Base-by-base conservation (phyloP, 2,797 vertebrate genomes). In the Sebastes diaconus region DNA sequence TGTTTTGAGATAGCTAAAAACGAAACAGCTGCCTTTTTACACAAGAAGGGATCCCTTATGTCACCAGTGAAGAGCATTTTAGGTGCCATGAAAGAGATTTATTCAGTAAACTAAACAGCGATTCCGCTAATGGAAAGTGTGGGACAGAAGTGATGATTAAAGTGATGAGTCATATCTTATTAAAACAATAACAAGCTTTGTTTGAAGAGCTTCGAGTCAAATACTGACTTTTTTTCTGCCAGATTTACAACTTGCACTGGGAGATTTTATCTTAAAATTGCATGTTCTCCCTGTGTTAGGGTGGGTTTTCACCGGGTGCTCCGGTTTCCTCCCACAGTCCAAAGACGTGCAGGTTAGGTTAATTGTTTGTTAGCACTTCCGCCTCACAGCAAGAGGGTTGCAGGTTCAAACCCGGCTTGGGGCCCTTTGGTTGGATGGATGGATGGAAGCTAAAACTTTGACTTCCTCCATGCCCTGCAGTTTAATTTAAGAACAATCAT, bases 1-100 rank as follows among this genome's bases (percentile, higher is more conserved):
- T 3, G 14, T 69, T 85, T 84, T 18, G 25, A 74, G 71, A 86
- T 4, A 1, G 71, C 60, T 68, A 70, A 67, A 73, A 73, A 68
- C 18, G 18, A 74, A 65, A 54, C 32, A 1, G 68, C 71, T 25
- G 32, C 25, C 50, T 46, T 46, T 39, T 73, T 25, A 46, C 2
- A 3, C 24, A 61, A 73, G 66, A 57, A 61, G 24, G 46, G 20
- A 59, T 32, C 52, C n/a, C 58, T 72, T 50, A 60, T 71, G 58
- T 67, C 63, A 80, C 46, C 3, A 3, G 25, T 6, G 20, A 30
- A 52, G 39, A 52, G 5, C 27, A 1, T 6, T 24, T 58, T 29
- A 6, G 14, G 11, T 42, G 46, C 8, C 14, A 9, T 73, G n/a
- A 67, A 52, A 58, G 42, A 36, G 13, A 63, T 75, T 55, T 50